These are phyloP conservation scores for Eulemur coronatus DNA, from an alignment of 2,797 vertebrate species.

Conservation along the genomic window DNA sequence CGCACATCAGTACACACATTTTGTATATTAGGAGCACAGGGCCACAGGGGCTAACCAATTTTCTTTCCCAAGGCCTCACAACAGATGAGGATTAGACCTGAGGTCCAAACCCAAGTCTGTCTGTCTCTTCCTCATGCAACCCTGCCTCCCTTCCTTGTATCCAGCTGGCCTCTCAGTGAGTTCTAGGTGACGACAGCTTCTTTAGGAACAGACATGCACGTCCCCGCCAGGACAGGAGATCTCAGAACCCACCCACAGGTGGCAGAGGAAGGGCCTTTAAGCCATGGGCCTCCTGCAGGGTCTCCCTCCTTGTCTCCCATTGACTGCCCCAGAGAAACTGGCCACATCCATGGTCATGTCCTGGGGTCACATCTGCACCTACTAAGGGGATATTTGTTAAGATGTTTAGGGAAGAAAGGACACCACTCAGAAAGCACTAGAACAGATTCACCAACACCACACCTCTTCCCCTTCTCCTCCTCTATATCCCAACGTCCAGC, in stretches of 20 bases:
- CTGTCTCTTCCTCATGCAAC: neutral
- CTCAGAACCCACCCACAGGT: neutral
- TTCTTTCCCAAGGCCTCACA: neutral
- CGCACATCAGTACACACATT: fast-evolving
- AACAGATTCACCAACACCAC: neutral
- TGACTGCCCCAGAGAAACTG: neutral
- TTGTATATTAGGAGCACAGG: neutral
- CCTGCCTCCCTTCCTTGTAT: fast-evolving
- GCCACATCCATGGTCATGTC: neutral
- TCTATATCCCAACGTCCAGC: fast-evolving
- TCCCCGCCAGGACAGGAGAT: neutral
- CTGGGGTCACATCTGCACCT: neutral
- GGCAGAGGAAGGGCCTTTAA: neutral
- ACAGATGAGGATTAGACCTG: neutral
- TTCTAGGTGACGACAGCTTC: neutral
- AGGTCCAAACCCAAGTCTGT: neutral
- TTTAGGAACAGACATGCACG: neutral
- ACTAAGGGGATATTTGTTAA: neutral
- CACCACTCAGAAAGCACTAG: neutral
- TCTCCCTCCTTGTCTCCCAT: neutral
- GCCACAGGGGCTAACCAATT: neutral
- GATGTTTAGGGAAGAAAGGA: neutral
- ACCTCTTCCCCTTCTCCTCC: neutral
- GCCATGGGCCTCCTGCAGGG: fast-evolving
- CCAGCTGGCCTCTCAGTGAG: neutral